Conservation (phyloP, 2,113 vertebrate species). For the Pycnonotus jocosus region DNA sequence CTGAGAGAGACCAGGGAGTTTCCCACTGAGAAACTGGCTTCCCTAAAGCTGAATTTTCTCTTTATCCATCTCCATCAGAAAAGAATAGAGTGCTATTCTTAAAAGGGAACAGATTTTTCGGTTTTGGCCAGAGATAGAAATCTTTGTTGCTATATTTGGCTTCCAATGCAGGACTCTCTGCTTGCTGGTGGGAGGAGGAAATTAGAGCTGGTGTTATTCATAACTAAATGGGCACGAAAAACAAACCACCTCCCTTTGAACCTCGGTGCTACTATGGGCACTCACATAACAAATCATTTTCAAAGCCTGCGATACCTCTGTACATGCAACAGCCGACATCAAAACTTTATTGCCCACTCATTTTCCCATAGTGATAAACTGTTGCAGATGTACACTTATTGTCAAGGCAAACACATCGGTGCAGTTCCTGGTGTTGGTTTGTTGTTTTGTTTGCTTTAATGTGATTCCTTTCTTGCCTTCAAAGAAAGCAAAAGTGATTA, state of each 20-base stretch:
- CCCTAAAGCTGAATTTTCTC: constrained; percentile 49
- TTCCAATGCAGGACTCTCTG: constrained; percentile 29
- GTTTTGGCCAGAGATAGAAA: constrained; percentile 70
- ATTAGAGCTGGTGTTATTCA: constrained; percentile 63
- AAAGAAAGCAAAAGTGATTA: constrained; percentile 58
- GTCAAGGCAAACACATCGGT: background rate
- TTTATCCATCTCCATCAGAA: constrained; percentile 61
- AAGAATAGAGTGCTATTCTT: constrained; percentile 54
- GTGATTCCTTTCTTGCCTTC: constrained; percentile 11
- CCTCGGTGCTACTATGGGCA: constrained; percentile 28
- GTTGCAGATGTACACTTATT: constrained; percentile 62
- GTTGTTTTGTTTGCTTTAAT: background rate
- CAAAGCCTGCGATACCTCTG: constrained; percentile 29
- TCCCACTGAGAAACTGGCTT: constrained; percentile 19
- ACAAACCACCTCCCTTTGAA: constrained; percentile 36
- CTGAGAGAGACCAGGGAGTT: background rate
- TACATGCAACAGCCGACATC: constrained; percentile 5
- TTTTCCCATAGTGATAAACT: constrained; percentile 55
- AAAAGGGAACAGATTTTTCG: constrained; percentile 71
- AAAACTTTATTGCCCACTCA: constrained; percentile 39
- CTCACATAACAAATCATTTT: constrained; percentile 35
- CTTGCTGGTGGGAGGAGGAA: constrained; percentile 59
- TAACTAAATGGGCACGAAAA: constrained; percentile 65
- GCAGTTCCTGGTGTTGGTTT: background rate
- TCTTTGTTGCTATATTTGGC: constrained; percentile 72